These are phyloP conservation scores for Lanistes nyassanus DNA, from an alignment of 1,140 invertebrate genomes.

Conservation along the genomic window DNA sequence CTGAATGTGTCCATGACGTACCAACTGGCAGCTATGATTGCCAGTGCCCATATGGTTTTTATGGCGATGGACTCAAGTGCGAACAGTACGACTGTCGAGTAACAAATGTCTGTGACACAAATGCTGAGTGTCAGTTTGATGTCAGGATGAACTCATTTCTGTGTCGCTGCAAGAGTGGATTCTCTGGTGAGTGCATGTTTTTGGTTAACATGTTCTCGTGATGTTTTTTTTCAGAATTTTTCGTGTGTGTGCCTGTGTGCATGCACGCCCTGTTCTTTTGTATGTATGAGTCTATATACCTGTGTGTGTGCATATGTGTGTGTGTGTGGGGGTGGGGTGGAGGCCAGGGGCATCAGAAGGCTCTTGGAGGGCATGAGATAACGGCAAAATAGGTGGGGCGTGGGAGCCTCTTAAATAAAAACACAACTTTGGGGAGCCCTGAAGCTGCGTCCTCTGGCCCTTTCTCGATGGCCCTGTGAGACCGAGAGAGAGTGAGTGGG, in stretches of 20 bases:
- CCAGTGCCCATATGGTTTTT: conserved; percentile 80
- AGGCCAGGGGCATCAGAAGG: too few relatives aligned
- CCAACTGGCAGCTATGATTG: conserved; percentile 75
- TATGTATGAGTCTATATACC: neutral
- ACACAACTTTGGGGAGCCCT: too few relatives aligned
- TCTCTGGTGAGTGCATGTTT: conserved; percentile 51
- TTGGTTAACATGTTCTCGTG: neutral
- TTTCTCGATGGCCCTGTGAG: too few relatives aligned
- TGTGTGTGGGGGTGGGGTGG: neutral
- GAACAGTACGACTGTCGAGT: conserved; percentile 72
- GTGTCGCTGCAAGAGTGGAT: conserved; percentile 84
- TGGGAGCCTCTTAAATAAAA: too few relatives aligned
- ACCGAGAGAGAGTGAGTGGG: too few relatives aligned
- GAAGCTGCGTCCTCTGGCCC: too few relatives aligned
- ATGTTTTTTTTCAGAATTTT: neutral
- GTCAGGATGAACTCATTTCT: conserved; percentile 72
- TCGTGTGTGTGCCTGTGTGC: neutral
- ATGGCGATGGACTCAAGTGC: conserved; percentile 51
- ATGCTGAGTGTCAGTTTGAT: conserved; percentile 82
- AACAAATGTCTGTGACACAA: conserved; percentile 82
- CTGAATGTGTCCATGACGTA: conserved; percentile 62
- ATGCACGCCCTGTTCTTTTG: neutral
- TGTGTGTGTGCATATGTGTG: conserved; percentile 11
- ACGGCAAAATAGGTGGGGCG: too few relatives aligned
- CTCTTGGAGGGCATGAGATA: too few relatives aligned